phyloP scores from a whole-genome alignment of 2,797 vertebrate species.

The Coregonus ussuriensis region DNA sequence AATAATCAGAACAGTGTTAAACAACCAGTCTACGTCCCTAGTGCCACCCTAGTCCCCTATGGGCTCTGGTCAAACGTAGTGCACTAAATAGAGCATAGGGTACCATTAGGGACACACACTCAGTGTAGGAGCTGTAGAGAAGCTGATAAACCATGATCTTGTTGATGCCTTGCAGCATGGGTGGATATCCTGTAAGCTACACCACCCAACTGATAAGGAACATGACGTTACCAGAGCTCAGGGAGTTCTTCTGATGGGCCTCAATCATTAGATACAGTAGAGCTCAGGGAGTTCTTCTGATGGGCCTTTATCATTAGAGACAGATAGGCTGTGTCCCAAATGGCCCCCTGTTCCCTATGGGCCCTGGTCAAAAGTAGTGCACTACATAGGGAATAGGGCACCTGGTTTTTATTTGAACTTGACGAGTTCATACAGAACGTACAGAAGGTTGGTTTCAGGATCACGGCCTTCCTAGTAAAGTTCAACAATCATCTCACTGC shows the following conservation, averaged over 20 bases:
- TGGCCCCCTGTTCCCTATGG: too few species aligned
- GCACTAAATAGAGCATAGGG: not conserved
- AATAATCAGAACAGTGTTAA: slow-evolving; percentile 26
- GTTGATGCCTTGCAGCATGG: slow-evolving; percentile 27
- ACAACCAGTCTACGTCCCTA: slow-evolving; percentile 5
- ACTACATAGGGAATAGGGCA: too few species aligned
- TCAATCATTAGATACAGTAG: not conserved
- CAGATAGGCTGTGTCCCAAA: not conserved
- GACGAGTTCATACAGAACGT: too few species aligned
- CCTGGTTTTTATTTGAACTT: too few species aligned
- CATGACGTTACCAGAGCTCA: slow-evolving; percentile 42
- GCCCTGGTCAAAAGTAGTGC: too few species aligned
- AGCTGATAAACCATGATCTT: slow-evolving; percentile 22
- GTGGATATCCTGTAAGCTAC: slow-evolving; percentile 62
- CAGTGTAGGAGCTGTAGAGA: slow-evolving; percentile 27
- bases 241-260: not conserved
- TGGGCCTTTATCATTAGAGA: slow-evolving; percentile 48
- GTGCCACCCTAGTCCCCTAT: not conserved
- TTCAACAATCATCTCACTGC: too few species aligned
- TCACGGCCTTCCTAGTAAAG: too few species aligned
- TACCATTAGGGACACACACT: not conserved
- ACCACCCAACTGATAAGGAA: slow-evolving; percentile 60
- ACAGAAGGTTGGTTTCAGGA: too few species aligned
- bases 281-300: not conserved
- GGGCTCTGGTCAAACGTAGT: not conserved